Conservation (phyloP, 1,140 invertebrate species). For the Plutomurus gul region DNA sequence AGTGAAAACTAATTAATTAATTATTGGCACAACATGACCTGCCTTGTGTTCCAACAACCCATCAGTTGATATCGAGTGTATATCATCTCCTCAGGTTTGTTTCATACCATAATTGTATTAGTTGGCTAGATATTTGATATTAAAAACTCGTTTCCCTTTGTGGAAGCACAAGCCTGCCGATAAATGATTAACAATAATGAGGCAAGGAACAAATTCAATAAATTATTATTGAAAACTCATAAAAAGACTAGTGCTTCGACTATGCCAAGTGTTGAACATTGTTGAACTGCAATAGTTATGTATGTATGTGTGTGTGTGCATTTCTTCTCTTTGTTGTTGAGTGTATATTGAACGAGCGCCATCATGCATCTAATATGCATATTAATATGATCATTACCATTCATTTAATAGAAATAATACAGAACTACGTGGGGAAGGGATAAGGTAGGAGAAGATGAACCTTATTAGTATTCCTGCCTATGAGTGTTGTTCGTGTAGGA, state of each 20-base stretch:
- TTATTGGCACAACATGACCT: background rate
- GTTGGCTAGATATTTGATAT: background rate
- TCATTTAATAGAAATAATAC: conserved; percentile 8
- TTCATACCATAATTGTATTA: conserved; percentile 11
- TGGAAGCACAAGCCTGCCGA: conserved; percentile 17
- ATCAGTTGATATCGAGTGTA: background rate
- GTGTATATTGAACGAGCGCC: background rate
- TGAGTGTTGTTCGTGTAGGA: background rate
- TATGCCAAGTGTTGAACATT: background rate
- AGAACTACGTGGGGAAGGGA: background rate
- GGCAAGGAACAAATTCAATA: conserved; percentile 5
- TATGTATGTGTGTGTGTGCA: no score
- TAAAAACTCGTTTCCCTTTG: conserved; percentile 25
- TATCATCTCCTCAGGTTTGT: conserved; percentile 4
- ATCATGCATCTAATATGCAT: conserved; percentile 16
- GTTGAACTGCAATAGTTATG: no score
- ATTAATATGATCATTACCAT: conserved; percentile 11
- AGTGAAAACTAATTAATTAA: background rate
- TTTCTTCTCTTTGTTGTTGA: no score
- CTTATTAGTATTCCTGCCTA: conserved; percentile 5
- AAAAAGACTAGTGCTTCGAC: background rate
- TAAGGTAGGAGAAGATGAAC: conserved; percentile 15
- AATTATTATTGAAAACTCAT: conserved; percentile 23
- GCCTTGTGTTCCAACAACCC: background rate
- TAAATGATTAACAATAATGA: conserved; percentile 26